Evolutionary conservation across 1,140 invertebrate species (phyloP), one percentile per base, ranked within the genome.

Genomic region (Lasaia peninsularis): DNA sequence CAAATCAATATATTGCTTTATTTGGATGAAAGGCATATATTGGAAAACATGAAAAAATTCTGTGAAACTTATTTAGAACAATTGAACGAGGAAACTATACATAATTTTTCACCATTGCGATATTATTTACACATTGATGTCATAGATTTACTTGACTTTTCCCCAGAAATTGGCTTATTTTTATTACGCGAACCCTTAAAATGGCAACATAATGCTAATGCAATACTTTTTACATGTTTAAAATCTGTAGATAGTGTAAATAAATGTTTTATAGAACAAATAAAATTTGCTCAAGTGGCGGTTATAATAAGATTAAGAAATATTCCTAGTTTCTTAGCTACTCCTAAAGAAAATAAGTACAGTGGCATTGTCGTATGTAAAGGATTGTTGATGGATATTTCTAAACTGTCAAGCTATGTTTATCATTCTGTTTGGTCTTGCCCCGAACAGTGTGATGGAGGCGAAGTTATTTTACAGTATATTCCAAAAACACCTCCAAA

Each of bases 341-440:
- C 52, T 52, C 34, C 34, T 1, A 75, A 78, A 65, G 34, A 50
- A 10, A 54, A 35, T 51, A 40, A 54, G 37, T 78, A 77, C 50
- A 55, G 50, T 10, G 70, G 71, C n/a, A 51, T 88, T 28, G 59
- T 65, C 31, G 52, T 40, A 6, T 66, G 73, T 59, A 51, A 72
- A 31, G 83, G 86, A 5, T 53, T 76, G 28, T 67, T 88, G 33
- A 20, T 88, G 52, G 52, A 65, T 32, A 58, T 75, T 18, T 74
- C 81, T 0, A 84, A 86, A 56, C 71, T 75, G 3, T 63, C 57
- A 6, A 75, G 60, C 31, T 83, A 81, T 51, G 78, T 80, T 24
- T 75, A 71, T 56, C 82, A 86, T 51, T 71, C 83, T n/a, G 80
- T 88, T 52, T 86, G 83, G 83, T 79, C 80, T 3, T 88, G 86